phyloP scores from a whole-genome alignment of 2,888 invertebrate species.

The Macrophya alboannulata region DNA sequence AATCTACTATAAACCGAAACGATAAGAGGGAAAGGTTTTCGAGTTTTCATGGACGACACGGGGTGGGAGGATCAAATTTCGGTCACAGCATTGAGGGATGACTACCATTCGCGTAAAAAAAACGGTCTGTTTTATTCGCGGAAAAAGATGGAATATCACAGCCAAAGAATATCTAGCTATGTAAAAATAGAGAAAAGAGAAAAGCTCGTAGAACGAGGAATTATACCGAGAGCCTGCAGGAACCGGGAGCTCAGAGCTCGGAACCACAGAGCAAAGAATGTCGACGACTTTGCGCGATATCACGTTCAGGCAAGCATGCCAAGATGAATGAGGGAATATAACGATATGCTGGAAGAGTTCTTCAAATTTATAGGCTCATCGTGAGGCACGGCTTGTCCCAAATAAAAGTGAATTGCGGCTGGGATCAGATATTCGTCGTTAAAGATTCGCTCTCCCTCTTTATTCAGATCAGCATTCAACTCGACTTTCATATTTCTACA shows the following conservation, averaged over 20 bases:
- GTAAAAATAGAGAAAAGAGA: not conserved
- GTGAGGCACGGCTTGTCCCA: conserved; percentile 56
- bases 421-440: conserved; percentile 55
- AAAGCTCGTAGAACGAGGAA: conserved; percentile 8
- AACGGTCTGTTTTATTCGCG: not conserved
- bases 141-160: not conserved
- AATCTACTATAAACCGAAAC: conserved; percentile 47
- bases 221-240: not conserved
- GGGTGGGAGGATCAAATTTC: conserved; percentile 25
- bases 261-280: conserved; percentile 29
- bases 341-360: conserved; percentile 63
- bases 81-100: not conserved
- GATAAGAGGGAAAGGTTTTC: conserved; percentile 48
- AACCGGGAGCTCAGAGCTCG: not conserved
- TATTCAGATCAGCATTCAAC: conserved; percentile 45
- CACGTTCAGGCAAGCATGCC: conserved; percentile 68
- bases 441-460: conserved; percentile 56
- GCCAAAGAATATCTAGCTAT: not conserved
- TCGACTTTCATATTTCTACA: not conserved
- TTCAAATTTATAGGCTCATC: conserved; percentile 68
- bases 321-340: conserved; percentile 67
- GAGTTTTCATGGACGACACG: not conserved
- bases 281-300: conserved; percentile 61
- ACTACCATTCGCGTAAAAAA: not conserved
- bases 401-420: conserved; percentile 42